phyloP scores from a whole-genome alignment of 2,797 vertebrate species.

The Hippocampus kuda region DNA sequence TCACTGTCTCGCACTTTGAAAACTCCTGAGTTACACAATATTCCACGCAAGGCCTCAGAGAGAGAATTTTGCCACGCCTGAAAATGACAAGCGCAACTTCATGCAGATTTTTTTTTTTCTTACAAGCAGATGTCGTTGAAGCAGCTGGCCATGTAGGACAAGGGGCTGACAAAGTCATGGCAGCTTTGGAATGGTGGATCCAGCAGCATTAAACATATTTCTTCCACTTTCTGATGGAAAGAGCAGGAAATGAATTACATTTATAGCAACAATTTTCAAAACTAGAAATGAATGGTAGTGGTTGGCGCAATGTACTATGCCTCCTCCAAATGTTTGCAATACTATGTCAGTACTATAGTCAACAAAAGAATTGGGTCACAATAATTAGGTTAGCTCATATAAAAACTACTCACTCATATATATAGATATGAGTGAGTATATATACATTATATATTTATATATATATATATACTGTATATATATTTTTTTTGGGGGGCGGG shows the following conservation, averaged over 20 bases:
- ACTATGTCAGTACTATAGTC: background rate
- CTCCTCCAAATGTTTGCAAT: background rate
- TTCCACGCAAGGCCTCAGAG: background rate
- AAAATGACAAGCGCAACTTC: background rate
- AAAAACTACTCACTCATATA: too few species aligned
- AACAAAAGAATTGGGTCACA: background rate
- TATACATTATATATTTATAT: too few species aligned
- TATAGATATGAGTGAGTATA: too few species aligned
- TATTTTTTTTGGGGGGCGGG: too few species aligned
- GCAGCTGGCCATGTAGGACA: constrained; percentile 88
- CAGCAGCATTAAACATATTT: constrained; percentile 71
- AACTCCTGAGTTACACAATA: background rate
- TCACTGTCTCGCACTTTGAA: too few species aligned
- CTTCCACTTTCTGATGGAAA: constrained; percentile 69
- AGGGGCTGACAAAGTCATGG: constrained; percentile 86
- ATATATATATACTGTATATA: too few species aligned
- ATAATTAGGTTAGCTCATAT: too few species aligned
- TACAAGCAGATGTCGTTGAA: constrained; percentile 91
- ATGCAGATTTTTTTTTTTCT: constrained; percentile 57
- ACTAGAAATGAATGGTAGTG: background rate
- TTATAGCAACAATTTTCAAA: background rate
- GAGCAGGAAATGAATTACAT: constrained; percentile 12
- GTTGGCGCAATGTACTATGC: background rate
- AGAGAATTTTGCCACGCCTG: background rate
- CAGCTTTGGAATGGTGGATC: constrained; percentile 78